A percentile compares a stretch with the other conserved stretches of the same genome.
Evolutionary conservation across 2,888 invertebrate species (phyloP).

Genomic region (Drosophila acutilabella): DNA sequence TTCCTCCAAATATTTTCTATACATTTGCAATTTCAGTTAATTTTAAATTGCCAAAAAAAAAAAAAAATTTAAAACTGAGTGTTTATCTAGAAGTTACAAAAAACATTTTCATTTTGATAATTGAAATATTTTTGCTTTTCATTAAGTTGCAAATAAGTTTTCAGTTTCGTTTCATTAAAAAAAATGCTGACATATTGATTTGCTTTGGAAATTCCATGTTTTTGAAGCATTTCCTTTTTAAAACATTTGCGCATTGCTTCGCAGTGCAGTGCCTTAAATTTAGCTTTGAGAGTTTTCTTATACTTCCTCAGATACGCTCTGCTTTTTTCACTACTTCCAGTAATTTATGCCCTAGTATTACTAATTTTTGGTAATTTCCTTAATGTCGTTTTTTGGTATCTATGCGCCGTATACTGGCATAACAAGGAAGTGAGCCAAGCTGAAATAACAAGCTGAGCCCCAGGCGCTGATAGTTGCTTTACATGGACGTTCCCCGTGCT

Average conservation of each 20-base stretch:
- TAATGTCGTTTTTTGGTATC: conserved; percentile 72
- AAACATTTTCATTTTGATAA: not conserved
- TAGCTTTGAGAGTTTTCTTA: not conserved
- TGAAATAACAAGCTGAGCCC: conserved; percentile 68
- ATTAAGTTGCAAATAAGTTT: no score
- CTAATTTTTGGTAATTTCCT: conserved; percentile 81
- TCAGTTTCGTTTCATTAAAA: no score
- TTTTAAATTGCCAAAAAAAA: conserved; percentile 14
- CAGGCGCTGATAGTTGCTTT: conserved; percentile 76
- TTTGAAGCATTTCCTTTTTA: no score
- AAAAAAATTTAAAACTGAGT: not conserved
- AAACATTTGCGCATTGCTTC: no score
- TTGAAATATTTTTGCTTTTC: no score
- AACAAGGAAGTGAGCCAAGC: conserved; percentile 66
- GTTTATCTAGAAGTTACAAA: not conserved
- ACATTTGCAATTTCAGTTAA: conserved; percentile 4
- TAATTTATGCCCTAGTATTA: conserved; percentile 63
- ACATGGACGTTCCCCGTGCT: conserved; percentile 56
- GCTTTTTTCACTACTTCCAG: conserved; percentile 11
- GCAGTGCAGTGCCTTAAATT: conserved; percentile 8
- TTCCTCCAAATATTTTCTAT: conserved; percentile 21
- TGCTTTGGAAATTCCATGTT: no score
- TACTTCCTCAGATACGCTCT: not conserved
- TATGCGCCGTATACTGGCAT: conserved; percentile 44
- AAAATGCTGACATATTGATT: no score